These are phyloP conservation scores for Enteromius thamalakanensis DNA, from an alignment of 2,797 vertebrate genomes.

Conservation along the genomic window DNA sequence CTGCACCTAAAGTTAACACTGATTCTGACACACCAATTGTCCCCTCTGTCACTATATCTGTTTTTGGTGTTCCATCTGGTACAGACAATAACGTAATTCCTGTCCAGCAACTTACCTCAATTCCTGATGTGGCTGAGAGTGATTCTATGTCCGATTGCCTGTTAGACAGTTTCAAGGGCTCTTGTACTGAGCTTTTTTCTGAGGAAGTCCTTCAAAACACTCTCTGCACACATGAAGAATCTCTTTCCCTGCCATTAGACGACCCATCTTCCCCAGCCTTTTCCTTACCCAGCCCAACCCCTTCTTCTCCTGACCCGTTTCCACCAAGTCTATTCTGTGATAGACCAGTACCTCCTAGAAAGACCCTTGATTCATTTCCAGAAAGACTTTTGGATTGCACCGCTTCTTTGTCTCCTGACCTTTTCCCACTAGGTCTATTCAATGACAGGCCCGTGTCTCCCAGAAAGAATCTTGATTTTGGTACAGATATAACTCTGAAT, in stretches of 20 bases:
- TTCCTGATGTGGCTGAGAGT: conserved; percentile 7
- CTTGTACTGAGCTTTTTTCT: conserved; percentile 12
- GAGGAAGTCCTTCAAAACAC: neutral
- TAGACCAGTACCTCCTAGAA: conserved; percentile 53
- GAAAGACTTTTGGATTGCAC: conserved; percentile 38
- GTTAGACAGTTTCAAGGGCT: neutral
- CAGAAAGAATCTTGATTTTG: neutral
- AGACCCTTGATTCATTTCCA: conserved; percentile 54
- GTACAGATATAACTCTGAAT: neutral
- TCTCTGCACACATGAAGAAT: conserved; percentile 12
- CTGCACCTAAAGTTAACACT: conserved; percentile 18
- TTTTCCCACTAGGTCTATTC: conserved; percentile 17
- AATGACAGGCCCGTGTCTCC: neutral
- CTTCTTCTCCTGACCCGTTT: conserved; percentile 75
- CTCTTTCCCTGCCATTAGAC: conserved; percentile 35
- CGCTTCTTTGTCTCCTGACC: neutral
- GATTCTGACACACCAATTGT: neutral
- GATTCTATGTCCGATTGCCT: neutral
- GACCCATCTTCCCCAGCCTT: conserved; percentile 38
- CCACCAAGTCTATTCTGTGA: conserved; percentile 57
- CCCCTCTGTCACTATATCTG: neutral
- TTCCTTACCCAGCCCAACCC: conserved; percentile 51
- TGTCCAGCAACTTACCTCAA: neutral
- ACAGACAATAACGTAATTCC: neutral
- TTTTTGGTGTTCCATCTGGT: conserved; percentile 21